Evolutionary conservation across 2,888 invertebrate species (phyloP), one percentile per base, ranked within the genome.

Genomic region (Mantis religiosa): DNA sequence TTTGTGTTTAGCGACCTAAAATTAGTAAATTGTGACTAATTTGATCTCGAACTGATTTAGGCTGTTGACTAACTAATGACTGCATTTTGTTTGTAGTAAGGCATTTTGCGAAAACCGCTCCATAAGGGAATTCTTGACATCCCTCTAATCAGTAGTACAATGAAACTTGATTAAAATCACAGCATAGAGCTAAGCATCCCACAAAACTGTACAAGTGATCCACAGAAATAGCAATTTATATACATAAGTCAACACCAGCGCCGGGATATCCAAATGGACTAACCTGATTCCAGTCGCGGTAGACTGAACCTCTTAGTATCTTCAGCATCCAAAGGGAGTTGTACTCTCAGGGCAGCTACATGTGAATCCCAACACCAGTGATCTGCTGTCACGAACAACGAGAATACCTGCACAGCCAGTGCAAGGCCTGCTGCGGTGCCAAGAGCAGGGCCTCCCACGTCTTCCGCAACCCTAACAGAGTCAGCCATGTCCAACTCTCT

Each of bases 361-460:
- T 86, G 28, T 1, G 86, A 25, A 25, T 86, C 47, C 86, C 86
- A 86, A n/a, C 86, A 86, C 86, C 86, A 86, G 28, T 86, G 86
- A 86, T 86, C 86, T 7, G 81, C 28, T 81, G 30, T 86, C 30
- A 81, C 81, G 25, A 86, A 27, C 41, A 81, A 86, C 14, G 81
- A 86, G 25, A 86, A 28, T 71, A 71, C 54, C 54, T 71, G 54
- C 54, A 71, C 54, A 20, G 54, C 54, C 20, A 71, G 54, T 20
- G 54, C 54, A 20, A 71, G 54, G 54, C 54, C 54, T 15, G 54
- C 54, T 71, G 54, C 54, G 54, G 8, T 71, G 54, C 54, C 54
- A 71, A 71, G 54, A 20, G 54, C 54, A 71, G 14, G 54, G 4
- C 54, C 20, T 25, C 54, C 54, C 54, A 71, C 54, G 54, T 25